These are phyloP conservation scores for Sebastes cheni DNA, from an alignment of 2,797 vertebrate species.

Conservation along the genomic window DNA sequence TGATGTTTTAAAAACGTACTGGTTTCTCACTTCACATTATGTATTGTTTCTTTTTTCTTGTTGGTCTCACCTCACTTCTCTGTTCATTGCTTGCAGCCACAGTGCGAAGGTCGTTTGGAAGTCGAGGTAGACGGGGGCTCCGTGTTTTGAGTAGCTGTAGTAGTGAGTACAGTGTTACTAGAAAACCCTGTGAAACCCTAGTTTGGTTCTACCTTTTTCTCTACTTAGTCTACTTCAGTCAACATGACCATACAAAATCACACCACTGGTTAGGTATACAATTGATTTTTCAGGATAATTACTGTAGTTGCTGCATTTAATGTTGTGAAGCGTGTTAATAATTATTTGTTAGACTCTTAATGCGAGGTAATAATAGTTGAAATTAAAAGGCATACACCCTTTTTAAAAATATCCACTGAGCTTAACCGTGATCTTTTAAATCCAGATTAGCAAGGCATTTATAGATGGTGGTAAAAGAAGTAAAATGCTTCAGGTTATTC, in stretches of 20 bases:
- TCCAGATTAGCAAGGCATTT: not conserved
- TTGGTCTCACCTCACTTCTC: slow-evolving; percentile 85
- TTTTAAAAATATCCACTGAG: slow-evolving; percentile 61
- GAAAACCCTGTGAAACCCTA: slow-evolving; percentile 74
- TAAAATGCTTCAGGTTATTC: not conserved
- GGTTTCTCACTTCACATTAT: slow-evolving; percentile 67
- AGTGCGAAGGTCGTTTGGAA: slow-evolving; percentile 92
- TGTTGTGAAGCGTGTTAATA: not conserved
- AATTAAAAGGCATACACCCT: not conserved
- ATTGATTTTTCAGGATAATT: not conserved
- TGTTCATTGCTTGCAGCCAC: slow-evolving; percentile 94
- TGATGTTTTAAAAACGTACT: slow-evolving; percentile 25
- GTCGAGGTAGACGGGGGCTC: slow-evolving; percentile 94
- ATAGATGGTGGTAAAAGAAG: not conserved
- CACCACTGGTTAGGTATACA: not conserved
- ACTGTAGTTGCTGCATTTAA: not conserved
- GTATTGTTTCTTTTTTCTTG: slow-evolving; percentile 64
- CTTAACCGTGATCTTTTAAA: not conserved
- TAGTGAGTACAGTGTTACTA: slow-evolving; percentile 87
- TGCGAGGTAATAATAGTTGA: not conserved
- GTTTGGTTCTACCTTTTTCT: slow-evolving; percentile 65
- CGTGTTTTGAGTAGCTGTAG: slow-evolving; percentile 87
- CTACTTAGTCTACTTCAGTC: slow-evolving; percentile 44
- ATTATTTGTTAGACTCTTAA: not conserved
- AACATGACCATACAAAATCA: slow-evolving; percentile 49